phyloP scores from a whole-genome alignment of 2,113 vertebrate genomes.

The Dunckerocampus dactyliophorus region DNA sequence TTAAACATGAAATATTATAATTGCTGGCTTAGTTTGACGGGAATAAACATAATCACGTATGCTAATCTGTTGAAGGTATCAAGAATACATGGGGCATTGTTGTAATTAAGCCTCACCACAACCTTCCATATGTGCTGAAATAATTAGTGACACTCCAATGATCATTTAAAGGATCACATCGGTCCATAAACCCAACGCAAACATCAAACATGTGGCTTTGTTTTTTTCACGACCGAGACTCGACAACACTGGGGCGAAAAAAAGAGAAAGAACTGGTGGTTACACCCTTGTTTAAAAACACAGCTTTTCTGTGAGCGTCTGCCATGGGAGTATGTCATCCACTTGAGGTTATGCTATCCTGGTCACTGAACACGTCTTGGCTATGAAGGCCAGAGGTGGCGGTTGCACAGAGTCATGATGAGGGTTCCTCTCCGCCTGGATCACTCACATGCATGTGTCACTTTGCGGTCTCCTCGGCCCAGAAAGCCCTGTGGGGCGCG shows the following conservation, averaged over 20 bases:
- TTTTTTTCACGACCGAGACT: constrained; percentile 31
- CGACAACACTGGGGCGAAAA: constrained; percentile 10
- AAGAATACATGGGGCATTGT: not conserved
- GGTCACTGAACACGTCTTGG: constrained; percentile 58
- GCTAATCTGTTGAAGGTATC: not conserved
- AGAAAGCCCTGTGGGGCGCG: constrained; percentile 38
- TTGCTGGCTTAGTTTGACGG: not conserved
- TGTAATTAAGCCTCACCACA: not conserved
- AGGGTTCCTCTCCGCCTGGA: constrained; percentile 51
- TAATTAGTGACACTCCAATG: constrained; percentile 21
- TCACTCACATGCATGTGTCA: constrained; percentile 58
- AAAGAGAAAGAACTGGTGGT: constrained; percentile 14
- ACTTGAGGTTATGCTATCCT: constrained; percentile 53
- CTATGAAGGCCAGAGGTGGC: constrained; percentile 41
- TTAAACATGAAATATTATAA: not conserved
- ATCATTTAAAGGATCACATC: constrained; percentile 9
- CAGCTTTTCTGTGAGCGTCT: constrained; percentile 42
- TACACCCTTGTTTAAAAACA: constrained; percentile 48
- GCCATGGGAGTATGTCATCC: constrained; percentile 59
- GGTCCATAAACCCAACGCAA: constrained; percentile 25
- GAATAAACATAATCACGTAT: not conserved
- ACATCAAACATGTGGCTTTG: constrained; percentile 25
- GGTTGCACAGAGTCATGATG: constrained; percentile 45
- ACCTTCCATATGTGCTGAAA: constrained; percentile 5
- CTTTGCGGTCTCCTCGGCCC: constrained; percentile 52